Conservation (phyloP, 2,797 vertebrate genomes). For the Tiaroga cobitis region DNA sequence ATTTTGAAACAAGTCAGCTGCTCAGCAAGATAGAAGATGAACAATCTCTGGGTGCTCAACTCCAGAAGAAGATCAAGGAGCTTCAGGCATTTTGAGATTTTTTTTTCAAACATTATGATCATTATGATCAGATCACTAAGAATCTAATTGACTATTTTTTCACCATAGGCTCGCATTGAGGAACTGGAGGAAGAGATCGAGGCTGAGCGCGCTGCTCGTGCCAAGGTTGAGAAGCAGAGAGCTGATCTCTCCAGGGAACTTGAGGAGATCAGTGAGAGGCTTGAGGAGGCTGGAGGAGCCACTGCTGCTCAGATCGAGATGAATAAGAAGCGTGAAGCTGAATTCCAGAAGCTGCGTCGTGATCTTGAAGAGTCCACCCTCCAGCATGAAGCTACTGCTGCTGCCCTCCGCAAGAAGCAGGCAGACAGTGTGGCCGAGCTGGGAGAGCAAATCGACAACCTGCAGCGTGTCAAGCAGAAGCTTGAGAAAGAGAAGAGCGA, state of each 20-base stretch:
- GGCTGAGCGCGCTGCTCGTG: constrained; percentile 78
- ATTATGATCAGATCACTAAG: neutral
- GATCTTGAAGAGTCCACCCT: constrained; percentile 81
- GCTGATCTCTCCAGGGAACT: constrained; percentile 84
- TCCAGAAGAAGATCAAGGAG: constrained; percentile 92
- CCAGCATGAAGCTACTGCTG: constrained; percentile 81
- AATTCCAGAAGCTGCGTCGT: constrained; percentile 86
- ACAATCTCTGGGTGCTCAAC: constrained; percentile 81
- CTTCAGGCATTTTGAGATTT: constrained; percentile 87
- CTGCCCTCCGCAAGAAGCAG: constrained; percentile 86
- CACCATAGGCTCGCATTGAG: constrained; percentile 83
- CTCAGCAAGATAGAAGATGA: constrained; percentile 88
- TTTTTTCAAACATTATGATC: neutral
- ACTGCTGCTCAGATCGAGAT: constrained; percentile 83
- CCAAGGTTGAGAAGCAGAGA: constrained; percentile 85
- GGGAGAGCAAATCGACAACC: constrained; percentile 79
- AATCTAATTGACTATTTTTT: neutral
- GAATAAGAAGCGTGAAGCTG: constrained; percentile 89
- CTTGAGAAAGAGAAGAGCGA: constrained; percentile 90
- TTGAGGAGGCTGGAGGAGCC: constrained; percentile 88
- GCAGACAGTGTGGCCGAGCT: constrained; percentile 85
- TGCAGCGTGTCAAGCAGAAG: constrained; percentile 90
- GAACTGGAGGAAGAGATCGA: constrained; percentile 90
- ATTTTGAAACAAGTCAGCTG: constrained; percentile 86
- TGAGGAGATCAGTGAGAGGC: constrained; percentile 87